phyloP scores from a whole-genome alignment of 1,140 invertebrate genomes.

The Lamellibrachia luymesi region DNA sequence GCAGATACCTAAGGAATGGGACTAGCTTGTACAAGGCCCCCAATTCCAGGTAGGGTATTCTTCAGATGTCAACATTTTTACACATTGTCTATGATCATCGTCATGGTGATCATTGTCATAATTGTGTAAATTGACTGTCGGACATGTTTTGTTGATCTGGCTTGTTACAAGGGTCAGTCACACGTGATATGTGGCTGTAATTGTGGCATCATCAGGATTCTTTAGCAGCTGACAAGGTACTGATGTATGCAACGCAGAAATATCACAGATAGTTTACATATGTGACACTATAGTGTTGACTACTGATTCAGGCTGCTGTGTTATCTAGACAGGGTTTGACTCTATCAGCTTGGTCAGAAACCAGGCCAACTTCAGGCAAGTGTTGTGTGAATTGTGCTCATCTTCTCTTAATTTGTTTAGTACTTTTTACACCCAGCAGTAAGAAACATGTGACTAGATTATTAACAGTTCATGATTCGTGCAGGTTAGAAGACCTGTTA shows the following conservation, averaged over 20 bases:
- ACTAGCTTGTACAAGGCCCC: not conserved
- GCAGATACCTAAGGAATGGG: not conserved
- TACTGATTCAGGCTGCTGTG: not conserved
- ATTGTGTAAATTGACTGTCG: not conserved
- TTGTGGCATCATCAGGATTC: not conserved
- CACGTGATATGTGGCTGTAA: not conserved
- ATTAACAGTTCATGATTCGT: not conserved
- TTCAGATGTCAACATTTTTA: not conserved
- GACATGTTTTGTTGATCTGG: not conserved
- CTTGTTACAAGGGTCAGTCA: not conserved
- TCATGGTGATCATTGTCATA: not conserved
- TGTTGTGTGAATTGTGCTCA: not conserved
- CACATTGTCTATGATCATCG: not conserved
- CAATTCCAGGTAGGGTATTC: not conserved
- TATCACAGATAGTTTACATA: not conserved
- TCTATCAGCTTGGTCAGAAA: not conserved
- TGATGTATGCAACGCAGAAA: not conserved
- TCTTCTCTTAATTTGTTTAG: not conserved
- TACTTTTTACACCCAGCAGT: not conserved
- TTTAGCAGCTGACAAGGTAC: not conserved
- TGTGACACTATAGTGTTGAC: not conserved
- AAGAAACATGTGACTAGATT: not conserved
- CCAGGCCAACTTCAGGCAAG: not conserved
- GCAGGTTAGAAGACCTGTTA: not conserved
- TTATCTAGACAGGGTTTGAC: not conserved